phyloP scores from a whole-genome alignment of 2,113 vertebrate genomes.

The Corythornis vintsioides region DNA sequence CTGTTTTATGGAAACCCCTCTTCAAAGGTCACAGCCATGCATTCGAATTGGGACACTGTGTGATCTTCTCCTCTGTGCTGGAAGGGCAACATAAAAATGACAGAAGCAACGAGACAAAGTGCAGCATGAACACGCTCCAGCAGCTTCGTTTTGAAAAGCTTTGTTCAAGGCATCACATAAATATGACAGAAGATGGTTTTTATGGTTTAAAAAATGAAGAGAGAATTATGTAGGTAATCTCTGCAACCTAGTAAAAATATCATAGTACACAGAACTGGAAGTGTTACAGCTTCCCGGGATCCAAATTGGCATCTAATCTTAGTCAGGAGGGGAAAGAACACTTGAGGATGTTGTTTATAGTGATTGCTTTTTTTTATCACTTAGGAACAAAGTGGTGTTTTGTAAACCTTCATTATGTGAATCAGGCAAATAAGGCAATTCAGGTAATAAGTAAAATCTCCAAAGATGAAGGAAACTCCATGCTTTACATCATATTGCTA shows the following conservation, averaged over 20 bases:
- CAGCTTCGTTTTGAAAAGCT: constrained; percentile 17
- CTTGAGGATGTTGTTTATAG: constrained; percentile 33
- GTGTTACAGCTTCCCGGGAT: constrained; percentile 38
- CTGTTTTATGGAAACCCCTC: neutral
- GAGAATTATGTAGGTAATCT: constrained; percentile 52
- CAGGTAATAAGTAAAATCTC: constrained; percentile 5
- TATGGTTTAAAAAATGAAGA: constrained; percentile 35
- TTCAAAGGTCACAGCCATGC: constrained; percentile 1
- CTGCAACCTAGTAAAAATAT: constrained; percentile 49
- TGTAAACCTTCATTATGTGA: constrained; percentile 44
- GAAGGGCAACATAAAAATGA: constrained; percentile 30
- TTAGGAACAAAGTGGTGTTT: constrained; percentile 38
- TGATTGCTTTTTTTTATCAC: constrained; percentile 48
- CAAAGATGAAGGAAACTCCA: neutral
- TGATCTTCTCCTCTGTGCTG: neutral
- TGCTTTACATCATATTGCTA: neutral
- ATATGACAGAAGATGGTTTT: constrained; percentile 37
- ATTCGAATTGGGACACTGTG: neutral
- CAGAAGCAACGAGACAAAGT: neutral
- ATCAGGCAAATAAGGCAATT: constrained; percentile 33
- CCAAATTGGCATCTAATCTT: constrained; percentile 67
- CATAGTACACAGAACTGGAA: constrained; percentile 21
- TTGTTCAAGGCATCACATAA: constrained; percentile 37
- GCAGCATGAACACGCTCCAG: neutral
- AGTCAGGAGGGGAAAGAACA: constrained; percentile 22